Evolutionary conservation across 2,888 invertebrate genomes (phyloP), one percentile per base, ranked within the genome.

Genomic region (Acleris literana): DNA sequence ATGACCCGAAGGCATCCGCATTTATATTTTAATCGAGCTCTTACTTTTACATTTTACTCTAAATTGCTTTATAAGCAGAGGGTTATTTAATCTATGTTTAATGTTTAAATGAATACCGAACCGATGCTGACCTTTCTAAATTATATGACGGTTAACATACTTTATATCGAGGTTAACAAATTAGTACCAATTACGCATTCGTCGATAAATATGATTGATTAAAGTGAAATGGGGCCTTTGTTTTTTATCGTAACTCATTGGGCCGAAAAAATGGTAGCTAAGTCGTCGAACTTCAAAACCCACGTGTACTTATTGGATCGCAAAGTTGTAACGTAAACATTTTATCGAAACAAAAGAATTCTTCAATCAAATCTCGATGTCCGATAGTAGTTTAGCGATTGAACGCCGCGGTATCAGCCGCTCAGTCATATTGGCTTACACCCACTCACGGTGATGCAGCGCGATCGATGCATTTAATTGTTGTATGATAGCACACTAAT

Each of bases 401-500:
- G 66, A 55, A 58, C 56, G 66, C 71, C 64, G 71, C 59, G 69
- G 74, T 72, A 76, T 72, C 72, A 68, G 13, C 39, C 39, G 69
- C 44, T 51, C 60, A 64, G 68, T 72, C 68, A 70, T 72, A 73
- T 73, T 60, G 60, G 57, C 69, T 71, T 72, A 70, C 76, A 72
- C 75, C 80, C 76, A 87, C 80, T 90, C 90, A 91, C 77, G 77
- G 73, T 92, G 92, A 92, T 81, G 82, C 77, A 74, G 91, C 92
- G 83, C 72, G 76, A 79, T 79, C 78, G 90, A 85, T 87, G 87
- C 90, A 86, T 92, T 92, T 92, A 92, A 92, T 92, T 92, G 92
- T 89, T 90, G 86, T 86, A 83, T 85, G 89, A 89, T 92, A 92
- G 83, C 85, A 82, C 84, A 82, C 91, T 92, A 92, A 92, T 92